phyloP scores from a whole-genome alignment of 2,797 vertebrate genomes.

The Psittacula echo region DNA sequence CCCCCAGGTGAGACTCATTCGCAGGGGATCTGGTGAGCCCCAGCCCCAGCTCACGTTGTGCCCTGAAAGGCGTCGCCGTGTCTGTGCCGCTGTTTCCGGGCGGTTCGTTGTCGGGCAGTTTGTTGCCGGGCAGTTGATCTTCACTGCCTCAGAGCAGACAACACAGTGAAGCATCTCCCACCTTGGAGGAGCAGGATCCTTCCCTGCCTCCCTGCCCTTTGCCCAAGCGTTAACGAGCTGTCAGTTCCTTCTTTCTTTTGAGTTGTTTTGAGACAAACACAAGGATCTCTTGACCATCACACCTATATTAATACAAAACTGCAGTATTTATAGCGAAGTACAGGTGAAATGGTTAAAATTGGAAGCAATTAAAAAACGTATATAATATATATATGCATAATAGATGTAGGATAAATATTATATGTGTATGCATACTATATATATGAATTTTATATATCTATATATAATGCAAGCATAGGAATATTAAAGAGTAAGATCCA shows the following conservation, averaged over 20 bases:
- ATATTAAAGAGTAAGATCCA: background rate
- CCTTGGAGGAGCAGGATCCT: background rate
- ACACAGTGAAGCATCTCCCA: background rate
- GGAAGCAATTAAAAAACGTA: background rate
- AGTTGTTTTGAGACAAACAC: background rate
- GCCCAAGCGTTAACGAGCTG: background rate
- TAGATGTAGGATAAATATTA: background rate
- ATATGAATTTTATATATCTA: background rate
- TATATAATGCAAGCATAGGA: background rate
- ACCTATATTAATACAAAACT: background rate
- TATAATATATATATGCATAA: too few species aligned
- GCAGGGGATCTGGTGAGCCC: background rate
- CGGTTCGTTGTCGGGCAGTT: background rate
- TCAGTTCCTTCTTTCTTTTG: background rate
- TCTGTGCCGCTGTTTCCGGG: background rate
- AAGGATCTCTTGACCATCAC: background rate
- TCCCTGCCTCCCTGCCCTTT: background rate
- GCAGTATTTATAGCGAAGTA: background rate
- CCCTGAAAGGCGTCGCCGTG: fast-evolving
- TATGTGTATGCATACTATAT: background rate
- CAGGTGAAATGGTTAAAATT: background rate
- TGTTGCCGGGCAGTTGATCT: background rate
- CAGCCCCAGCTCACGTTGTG: background rate
- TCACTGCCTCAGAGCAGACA: background rate
- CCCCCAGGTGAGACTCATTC: background rate